Conservation (phyloP, 2,113 vertebrate species). For the Syngnathus scovelli region DNA sequence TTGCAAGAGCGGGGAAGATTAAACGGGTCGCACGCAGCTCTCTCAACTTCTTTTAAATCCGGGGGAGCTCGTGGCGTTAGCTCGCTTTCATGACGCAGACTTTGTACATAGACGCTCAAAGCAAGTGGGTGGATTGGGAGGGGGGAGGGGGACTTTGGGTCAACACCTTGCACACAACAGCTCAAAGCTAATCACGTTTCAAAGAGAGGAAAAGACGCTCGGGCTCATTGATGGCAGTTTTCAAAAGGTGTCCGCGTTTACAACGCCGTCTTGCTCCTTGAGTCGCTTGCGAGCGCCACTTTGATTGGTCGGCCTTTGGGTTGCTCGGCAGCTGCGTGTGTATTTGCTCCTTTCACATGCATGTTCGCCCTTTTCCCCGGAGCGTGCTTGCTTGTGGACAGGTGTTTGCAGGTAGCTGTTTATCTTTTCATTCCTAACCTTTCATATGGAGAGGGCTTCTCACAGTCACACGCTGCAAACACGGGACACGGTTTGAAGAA, state of each 20-base stretch:
- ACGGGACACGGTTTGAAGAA: slow-evolving; percentile 47
- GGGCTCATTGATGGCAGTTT: slow-evolving; percentile 50
- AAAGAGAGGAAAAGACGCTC: slow-evolving; percentile 79
- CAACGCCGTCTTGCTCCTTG: not conserved
- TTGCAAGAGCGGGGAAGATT: slow-evolving; percentile 64
- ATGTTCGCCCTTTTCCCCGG: slow-evolving; percentile 30
- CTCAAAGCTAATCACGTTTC: slow-evolving; percentile 99
- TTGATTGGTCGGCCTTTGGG: slow-evolving; percentile 37
- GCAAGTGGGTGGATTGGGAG: slow-evolving; percentile 79
- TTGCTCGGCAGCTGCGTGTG: slow-evolving; percentile 49
- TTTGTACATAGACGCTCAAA: slow-evolving; percentile 98
- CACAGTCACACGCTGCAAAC: slow-evolving; percentile 11
- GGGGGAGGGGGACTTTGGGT: slow-evolving; percentile 14
- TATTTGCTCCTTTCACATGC: slow-evolving; percentile 21
- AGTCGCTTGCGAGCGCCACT: slow-evolving; percentile 13
- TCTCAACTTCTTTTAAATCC: slow-evolving; percentile 65
- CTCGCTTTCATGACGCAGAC: slow-evolving; percentile 87
- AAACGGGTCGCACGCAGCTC: slow-evolving; percentile 61
- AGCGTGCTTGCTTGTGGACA: slow-evolving; percentile 55
- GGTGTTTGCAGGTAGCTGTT: slow-evolving; percentile 76
- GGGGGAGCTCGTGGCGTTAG: slow-evolving; percentile 48
- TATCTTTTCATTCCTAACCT: slow-evolving; percentile 67
- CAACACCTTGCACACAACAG: slow-evolving; percentile 88
- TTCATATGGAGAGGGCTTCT: slow-evolving; percentile 61
- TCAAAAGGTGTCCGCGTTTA: slow-evolving; percentile 30